Percentiles rank a stretch among this genome's conserved stretches.
These are phyloP conservation scores for Pelodiscus sinensis DNA, from an alignment of 2,113 vertebrate species.

Conservation along the genomic window DNA sequence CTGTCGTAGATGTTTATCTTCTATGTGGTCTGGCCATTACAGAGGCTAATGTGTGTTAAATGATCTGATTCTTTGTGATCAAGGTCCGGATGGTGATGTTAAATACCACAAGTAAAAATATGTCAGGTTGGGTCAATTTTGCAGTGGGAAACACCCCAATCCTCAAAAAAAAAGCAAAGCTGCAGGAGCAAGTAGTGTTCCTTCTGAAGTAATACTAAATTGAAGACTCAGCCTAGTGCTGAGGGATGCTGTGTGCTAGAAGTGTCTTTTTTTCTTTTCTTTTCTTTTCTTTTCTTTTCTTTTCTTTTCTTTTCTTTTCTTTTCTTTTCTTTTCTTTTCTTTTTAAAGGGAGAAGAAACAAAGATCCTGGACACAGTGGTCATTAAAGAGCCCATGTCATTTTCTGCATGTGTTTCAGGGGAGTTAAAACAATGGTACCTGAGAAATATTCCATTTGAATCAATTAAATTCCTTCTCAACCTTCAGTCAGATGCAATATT, in stretches of 20 bases:
- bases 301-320: no score
- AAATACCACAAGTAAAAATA: background rate
- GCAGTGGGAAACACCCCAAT: background rate
- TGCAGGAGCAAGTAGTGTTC: rapidly evolving
- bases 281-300: no score
- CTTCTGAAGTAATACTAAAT: background rate
- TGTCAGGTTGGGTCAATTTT: background rate
- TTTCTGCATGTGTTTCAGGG: background rate
- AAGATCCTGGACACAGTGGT: rapidly evolving
- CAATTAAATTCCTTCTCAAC: background rate
- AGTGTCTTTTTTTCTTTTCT: background rate
- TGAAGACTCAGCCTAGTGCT: background rate
- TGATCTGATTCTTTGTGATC: background rate
- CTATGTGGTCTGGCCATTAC: background rate
- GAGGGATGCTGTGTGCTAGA: rapidly evolving
- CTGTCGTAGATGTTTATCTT: background rate
- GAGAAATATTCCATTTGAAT: background rate
- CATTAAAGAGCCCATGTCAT: rapidly evolving
- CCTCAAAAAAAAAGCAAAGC: rapidly evolving
- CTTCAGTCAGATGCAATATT: background rate
- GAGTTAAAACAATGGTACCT: background rate
- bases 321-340: no score
- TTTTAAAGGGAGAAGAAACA: background rate
- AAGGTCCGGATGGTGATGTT: background rate
- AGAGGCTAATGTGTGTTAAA: background rate